These are phyloP conservation scores for Brachionichthys hirsutus DNA, from an alignment of 2,113 vertebrate genomes.

Conservation along the genomic window DNA sequence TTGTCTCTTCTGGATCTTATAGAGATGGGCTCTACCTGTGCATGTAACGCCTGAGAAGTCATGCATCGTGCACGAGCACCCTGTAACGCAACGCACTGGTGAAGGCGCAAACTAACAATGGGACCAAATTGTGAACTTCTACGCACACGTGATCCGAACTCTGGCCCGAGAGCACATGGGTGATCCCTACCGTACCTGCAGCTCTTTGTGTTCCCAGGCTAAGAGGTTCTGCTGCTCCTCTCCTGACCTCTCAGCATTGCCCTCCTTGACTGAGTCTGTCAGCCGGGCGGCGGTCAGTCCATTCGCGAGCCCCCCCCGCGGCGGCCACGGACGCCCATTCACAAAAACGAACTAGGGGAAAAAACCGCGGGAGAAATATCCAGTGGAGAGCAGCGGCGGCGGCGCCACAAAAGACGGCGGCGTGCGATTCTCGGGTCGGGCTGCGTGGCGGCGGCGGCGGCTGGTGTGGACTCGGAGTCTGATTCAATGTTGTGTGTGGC, in stretches of 20 bases:
- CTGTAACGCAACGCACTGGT: conserved; percentile 19
- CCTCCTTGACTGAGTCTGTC: too few species aligned
- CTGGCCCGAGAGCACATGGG: too few species aligned
- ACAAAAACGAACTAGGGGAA: conserved; percentile 62
- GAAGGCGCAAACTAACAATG: conserved; percentile 37
- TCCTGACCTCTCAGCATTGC: conserved; percentile 74
- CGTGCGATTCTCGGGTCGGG: conserved; percentile 61
- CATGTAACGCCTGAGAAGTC: too few species aligned
- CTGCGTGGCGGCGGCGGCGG: conserved; percentile 62
- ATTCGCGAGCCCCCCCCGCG: conserved; percentile 66
- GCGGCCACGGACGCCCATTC: conserved; percentile 65
- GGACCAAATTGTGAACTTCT: conserved; percentile 21
- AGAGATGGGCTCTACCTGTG: too few species aligned
- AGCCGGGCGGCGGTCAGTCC: conserved; percentile 60
- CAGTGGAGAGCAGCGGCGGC: conserved; percentile 49
- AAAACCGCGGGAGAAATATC: conserved; percentile 64
- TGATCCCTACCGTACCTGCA: conserved; percentile 69
- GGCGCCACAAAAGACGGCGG: conserved; percentile 49
- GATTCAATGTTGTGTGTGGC: conserved; percentile 65
- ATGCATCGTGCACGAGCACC: too few species aligned
- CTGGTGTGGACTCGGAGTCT: conserved; percentile 68
- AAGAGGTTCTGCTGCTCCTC: conserved; percentile 61
- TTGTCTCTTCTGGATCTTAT: too few species aligned
- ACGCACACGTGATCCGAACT: neutral
- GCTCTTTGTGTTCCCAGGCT: conserved; percentile 70